Evolutionary conservation across 2,797 vertebrate genomes (phyloP).

Genomic region (Esox lucius): DNA sequence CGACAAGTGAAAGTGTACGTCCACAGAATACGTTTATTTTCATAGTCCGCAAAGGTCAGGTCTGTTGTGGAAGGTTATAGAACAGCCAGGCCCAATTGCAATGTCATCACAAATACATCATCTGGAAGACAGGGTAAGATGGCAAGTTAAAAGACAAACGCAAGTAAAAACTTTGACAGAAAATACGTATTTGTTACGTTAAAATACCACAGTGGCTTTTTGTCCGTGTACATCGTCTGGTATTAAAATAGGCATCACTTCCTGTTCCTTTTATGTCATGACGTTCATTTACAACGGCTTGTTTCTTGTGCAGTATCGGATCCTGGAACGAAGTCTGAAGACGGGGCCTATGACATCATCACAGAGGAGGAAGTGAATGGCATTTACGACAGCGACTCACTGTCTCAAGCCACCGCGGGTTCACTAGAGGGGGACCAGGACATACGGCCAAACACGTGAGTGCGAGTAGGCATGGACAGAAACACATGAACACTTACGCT

Average conservation of each 20-base stretch:
- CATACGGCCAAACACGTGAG: constrained; percentile 79
- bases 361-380: constrained; percentile 92
- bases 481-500: neutral
- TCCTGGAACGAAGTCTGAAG: constrained; percentile 76
- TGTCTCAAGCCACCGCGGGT: constrained; percentile 69
- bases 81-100: neutral
- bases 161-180: neutral
- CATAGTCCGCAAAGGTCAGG: neutral
- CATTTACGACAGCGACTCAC: constrained; percentile 83
- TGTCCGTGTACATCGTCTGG: neutral
- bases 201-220: neutral
- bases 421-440: constrained; percentile 79
- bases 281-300: no score
- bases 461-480: constrained; percentile 22
- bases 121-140: neutral
- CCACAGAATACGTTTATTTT: neutral
- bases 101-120: neutral
- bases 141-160: neutral
- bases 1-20: neutral
- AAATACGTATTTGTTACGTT: neutral
- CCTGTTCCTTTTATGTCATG: neutral
- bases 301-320: constrained; percentile 63
- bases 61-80: neutral
- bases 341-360: constrained; percentile 89
- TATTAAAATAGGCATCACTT: neutral